phyloP scores from a whole-genome alignment of 2,888 invertebrate species.

The Pedicia rivosa region DNA sequence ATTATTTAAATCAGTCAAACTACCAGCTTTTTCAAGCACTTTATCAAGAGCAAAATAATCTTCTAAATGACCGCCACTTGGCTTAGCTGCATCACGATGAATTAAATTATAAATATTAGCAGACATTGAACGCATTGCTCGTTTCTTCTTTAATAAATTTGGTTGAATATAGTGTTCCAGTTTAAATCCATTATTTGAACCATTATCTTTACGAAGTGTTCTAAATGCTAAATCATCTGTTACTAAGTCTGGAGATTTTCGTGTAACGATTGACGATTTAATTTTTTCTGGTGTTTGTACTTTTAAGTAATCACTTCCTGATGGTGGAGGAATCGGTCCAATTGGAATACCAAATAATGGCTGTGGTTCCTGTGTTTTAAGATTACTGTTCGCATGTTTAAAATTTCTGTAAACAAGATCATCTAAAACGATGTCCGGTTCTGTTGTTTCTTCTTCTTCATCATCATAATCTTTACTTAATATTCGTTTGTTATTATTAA shows the following conservation, averaged over 20 bases:
- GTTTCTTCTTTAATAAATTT: conserved; percentile 48
- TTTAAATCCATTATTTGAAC: conserved; percentile 20
- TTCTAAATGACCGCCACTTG: conserved; percentile 33
- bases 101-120: conserved; percentile 70
- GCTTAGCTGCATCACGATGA: conserved; percentile 39
- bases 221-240: conserved; percentile 79
- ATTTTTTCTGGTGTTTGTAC: conserved; percentile 48
- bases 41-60: conserved; percentile 38
- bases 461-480: conserved; percentile 36
- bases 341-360: conserved; percentile 84
- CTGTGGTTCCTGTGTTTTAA: conserved; percentile 62
- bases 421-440: conserved; percentile 68
- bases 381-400: conserved; percentile 55
- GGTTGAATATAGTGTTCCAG: conserved; percentile 30
- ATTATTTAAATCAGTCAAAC: conserved; percentile 38
- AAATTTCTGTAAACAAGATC: conserved; percentile 73
- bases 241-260: conserved; percentile 60
- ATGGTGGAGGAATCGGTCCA: conserved; percentile 63
- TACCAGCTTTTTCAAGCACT: conserved; percentile 42
- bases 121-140: conserved; percentile 66
- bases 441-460: conserved; percentile 37
- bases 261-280: conserved; percentile 45
- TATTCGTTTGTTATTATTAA: conserved; percentile 40
- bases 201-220: conserved; percentile 61
- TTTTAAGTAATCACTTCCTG: conserved; percentile 73